These are phyloP conservation scores for Procambarus clarkii DNA, from an alignment of 1,140 invertebrate genomes.

Conservation along the genomic window DNA sequence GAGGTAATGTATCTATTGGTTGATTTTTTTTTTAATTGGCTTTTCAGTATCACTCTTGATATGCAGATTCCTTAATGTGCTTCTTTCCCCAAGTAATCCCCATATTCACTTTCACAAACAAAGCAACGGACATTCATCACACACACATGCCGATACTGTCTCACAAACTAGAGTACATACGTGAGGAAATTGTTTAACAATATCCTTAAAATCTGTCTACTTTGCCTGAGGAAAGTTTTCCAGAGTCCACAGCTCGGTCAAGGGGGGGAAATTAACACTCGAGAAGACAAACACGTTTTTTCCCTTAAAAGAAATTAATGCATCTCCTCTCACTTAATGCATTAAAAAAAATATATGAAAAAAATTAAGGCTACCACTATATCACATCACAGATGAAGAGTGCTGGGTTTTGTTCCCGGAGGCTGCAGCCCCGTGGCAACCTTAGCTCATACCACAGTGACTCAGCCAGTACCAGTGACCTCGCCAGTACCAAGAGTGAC, in stretches of 20 bases:
- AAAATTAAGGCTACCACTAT: constrained; percentile 68
- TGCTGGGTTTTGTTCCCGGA: constrained; percentile 69
- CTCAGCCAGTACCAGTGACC: constrained; percentile 13
- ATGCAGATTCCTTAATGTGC: constrained; percentile 49
- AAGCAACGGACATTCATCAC: constrained; percentile 45
- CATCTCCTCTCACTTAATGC: constrained; percentile 45
- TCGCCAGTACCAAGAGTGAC: constrained; percentile 9
- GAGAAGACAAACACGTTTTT: constrained; percentile 37
- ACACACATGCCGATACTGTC: constrained; percentile 53
- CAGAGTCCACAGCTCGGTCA: constrained; percentile 61
- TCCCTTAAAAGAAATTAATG: constrained; percentile 38
- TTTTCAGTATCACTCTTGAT: constrained; percentile 51
- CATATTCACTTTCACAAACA: constrained; percentile 37
- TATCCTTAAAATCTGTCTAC: constrained; percentile 60
- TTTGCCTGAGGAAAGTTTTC: constrained; percentile 66
- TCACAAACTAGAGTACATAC: constrained; percentile 40
- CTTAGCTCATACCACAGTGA: constrained; percentile 29
- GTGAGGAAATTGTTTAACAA: constrained; percentile 60
- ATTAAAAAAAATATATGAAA: constrained; percentile 43
- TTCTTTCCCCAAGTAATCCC: constrained; percentile 23
- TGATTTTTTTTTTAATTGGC: neutral
- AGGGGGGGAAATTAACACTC: constrained; percentile 35
- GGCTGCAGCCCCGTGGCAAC: constrained; percentile 27
- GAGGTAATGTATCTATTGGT: constrained; percentile 34
- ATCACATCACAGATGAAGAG: constrained; percentile 70